Evolutionary conservation across 2,113 vertebrate genomes (phyloP).

Genomic region (human (Homo sapiens)): DNA sequence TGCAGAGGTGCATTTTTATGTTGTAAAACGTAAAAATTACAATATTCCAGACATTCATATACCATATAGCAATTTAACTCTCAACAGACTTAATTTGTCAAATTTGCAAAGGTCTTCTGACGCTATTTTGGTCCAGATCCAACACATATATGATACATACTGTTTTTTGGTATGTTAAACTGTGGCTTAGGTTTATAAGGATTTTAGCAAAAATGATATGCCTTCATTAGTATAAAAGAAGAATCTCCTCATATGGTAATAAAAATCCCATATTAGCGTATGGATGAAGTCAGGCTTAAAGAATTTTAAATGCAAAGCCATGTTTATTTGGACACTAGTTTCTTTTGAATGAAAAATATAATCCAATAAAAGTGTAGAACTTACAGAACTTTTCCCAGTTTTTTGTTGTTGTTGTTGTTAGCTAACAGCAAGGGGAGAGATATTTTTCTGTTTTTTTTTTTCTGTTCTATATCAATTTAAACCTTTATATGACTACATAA

Average conservation of each 20-base stretch:
- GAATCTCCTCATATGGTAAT: not conserved
- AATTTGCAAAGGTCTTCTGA: not conserved
- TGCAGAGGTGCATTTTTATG: not conserved
- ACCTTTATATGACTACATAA: not conserved
- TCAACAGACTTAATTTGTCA: not conserved
- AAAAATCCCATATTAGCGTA: not conserved
- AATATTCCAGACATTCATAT: not conserved
- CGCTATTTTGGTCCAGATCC: not conserved
- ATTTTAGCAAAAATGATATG: not conserved
- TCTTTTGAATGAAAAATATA: not conserved
- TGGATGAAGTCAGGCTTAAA: not conserved
- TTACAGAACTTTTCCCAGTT: not conserved
- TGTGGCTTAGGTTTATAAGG: not conserved
- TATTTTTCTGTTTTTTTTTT: not conserved
- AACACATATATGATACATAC: not conserved
- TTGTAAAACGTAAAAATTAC: not conserved
- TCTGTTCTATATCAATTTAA: not conserved
- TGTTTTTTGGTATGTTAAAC: not conserved
- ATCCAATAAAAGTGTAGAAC: not conserved
- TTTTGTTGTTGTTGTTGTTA: not conserved
- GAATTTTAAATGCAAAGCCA: not conserved
- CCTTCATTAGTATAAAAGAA: not conserved
- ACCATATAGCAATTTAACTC: not conserved
- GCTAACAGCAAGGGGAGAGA: not conserved
- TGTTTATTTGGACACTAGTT: not conserved